Base-by-base conservation (phyloP, 2,888 invertebrate species). In the Ferdinandea cuprea region DNA sequence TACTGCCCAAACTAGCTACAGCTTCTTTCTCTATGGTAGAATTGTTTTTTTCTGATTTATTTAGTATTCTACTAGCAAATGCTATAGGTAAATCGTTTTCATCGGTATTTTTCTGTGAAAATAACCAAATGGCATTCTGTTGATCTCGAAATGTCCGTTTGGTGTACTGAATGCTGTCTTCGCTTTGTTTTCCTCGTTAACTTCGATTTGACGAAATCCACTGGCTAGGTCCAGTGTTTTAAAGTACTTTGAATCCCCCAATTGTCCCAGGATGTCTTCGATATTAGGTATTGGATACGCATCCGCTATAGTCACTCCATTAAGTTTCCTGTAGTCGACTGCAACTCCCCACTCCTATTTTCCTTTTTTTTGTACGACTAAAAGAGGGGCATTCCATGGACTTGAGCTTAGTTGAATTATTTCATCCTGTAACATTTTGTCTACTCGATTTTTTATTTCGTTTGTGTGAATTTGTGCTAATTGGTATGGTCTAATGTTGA, bases 1-100 rank as follows among this genome's bases (percentile, higher is more conserved):
- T 2, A 61, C 46, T 61, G 61, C 61, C 44, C 61, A 61, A 46
- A 61, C 17, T 19, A 61, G 87, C 87, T n/a, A 86, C 25, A 1
- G 86, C 50, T 84, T 88, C 87, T 42, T 85, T 86, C 59, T 88
- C 87, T 2, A 85, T 86, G 0, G 86, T 86, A 0, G 80, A 72
- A 61, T 88, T 88, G 21, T 86, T 87, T 28, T 32, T 44, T 74
- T 87, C 86, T 0, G 85, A 81, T 6, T 65, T 73, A 46, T 85
- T 88, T 9, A 87, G 50, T 3, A 44, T 46, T 46, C 44, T 61
- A 19, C 61, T 40, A 9, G 61, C 21, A 61, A 61, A 35, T 30
- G 35, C 46, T 21, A 61, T 46, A 0, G 46, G 32, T 32, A 35
- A 6, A n/a, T 44, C 35, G 9, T 19, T 46, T 19, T 17, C 46